Percentiles rank a stretch among this genome's conserved stretches.
phyloP scores from a whole-genome alignment of 92 coral and sea anemone species.

The Porites rus region DNA sequence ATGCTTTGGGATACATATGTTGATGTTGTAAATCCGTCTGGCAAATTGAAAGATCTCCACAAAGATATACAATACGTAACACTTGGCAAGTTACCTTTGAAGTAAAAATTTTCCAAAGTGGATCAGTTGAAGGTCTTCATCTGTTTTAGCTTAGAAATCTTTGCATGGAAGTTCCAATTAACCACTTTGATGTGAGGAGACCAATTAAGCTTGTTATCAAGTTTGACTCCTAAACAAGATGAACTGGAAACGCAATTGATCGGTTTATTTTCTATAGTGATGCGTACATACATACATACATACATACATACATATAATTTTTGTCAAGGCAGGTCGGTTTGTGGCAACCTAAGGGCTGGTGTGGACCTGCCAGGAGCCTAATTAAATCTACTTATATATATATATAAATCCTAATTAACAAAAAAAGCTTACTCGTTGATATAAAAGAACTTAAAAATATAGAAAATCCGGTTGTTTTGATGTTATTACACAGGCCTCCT shows the following conservation, averaged over 20 bases:
- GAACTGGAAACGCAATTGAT: conserved; percentile 31
- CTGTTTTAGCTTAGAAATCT: background rate
- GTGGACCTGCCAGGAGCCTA: conserved; percentile 11
- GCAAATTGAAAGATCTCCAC: conserved; percentile 17
- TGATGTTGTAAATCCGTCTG: too few relatives aligned
- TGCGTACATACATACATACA: background rate
- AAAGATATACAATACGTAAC: conserved; percentile 42
- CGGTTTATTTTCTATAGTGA: background rate
- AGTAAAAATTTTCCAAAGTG: background rate
- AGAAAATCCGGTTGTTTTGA: background rate
- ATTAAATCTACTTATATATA: background rate
- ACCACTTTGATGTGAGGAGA: conserved; percentile 33
- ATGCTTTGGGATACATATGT: too few relatives aligned
- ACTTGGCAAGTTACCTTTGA: conserved; percentile 5
- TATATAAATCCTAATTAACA: background rate
- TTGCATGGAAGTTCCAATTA: conserved; percentile 13
- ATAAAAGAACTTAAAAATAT: background rate
- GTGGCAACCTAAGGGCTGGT: conserved; percentile 23
- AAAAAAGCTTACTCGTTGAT: background rate
- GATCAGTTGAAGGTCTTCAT: conserved; percentile 8
- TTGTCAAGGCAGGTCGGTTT: conserved; percentile 15
- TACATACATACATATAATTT: background rate
- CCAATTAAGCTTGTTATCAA: conserved; percentile 44
- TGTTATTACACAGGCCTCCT: conserved; percentile 16
- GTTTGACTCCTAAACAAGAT: conserved; percentile 9